phyloP scores from a whole-genome alignment of 2,113 vertebrate species.

The Catharus minimus region DNA sequence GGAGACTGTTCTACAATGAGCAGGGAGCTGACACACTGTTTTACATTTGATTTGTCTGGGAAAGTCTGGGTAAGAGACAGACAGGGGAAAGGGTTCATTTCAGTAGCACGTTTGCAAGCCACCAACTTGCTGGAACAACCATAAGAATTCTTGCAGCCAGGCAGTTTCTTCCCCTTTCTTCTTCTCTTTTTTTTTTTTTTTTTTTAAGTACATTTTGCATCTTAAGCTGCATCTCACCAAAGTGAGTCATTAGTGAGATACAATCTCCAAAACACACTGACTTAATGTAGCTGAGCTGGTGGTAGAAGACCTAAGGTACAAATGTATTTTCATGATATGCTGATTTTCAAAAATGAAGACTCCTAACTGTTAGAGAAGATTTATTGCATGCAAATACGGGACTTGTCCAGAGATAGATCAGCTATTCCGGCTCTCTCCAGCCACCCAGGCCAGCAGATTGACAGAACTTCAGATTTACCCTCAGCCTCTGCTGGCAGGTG shows the following conservation, averaged over 20 bases:
- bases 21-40: neutral
- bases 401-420: neutral
- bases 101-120: neutral
- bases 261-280: neutral
- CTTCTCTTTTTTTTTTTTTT: neutral
- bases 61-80: neutral
- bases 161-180: constrained; percentile 3
- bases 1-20: neutral
- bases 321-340: neutral
- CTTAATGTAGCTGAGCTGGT: neutral
- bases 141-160: neutral
- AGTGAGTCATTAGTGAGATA: constrained; percentile 10
- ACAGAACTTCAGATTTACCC: neutral
- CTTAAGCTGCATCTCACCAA: neutral
- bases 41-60: neutral
- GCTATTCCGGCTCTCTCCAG: neutral
- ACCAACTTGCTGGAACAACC: rapidly evolving
- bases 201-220: neutral
- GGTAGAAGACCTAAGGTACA: neutral
- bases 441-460: neutral
- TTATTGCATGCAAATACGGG: neutral
- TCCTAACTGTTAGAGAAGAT: neutral
- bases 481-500: neutral
- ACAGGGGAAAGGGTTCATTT: neutral
- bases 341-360: constrained; percentile 3